Conservation (phyloP, 2,113 vertebrate genomes). For the Murina feae region DNA sequence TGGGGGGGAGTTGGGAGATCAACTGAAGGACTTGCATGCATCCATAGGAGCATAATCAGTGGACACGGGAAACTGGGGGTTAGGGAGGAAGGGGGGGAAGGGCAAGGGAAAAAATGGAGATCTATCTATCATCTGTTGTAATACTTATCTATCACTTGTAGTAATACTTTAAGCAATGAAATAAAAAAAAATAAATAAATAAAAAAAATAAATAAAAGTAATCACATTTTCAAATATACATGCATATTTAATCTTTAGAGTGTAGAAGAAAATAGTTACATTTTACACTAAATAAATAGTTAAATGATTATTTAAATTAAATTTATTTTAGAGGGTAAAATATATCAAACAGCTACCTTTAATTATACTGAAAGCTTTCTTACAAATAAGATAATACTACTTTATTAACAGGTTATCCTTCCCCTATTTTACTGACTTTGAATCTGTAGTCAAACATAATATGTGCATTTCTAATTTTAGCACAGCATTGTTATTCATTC, state of each 20-base stretch:
- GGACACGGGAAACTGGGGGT: too few species aligned
- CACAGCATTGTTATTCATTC: not conserved
- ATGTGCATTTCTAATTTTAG: slow-evolving; percentile 14
- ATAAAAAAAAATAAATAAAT: too few species aligned
- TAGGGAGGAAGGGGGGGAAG: too few species aligned
- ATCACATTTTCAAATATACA: not conserved
- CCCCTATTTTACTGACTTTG: not conserved
- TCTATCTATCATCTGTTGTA: too few species aligned
- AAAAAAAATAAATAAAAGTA: too few species aligned
- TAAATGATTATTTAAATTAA: not conserved
- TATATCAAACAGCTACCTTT: not conserved
- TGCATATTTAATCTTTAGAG: not conserved
- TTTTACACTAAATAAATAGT: not conserved
- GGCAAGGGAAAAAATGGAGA: too few species aligned
- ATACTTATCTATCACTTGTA: too few species aligned
- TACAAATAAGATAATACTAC: not conserved
- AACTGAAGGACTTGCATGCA: too few species aligned
- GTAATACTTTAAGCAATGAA: too few species aligned
- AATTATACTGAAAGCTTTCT: not conserved
- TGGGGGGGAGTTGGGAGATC: too few species aligned
- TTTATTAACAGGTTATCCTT: not conserved
- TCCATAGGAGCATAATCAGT: too few species aligned
- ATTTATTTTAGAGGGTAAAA: not conserved
- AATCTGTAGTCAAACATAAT: not conserved
- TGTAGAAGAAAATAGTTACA: not conserved